A percentile compares a stretch with the other conserved stretches of the same genome.
phyloP scores from a whole-genome alignment of 1,140 invertebrate genomes.

The Aricia agestis region DNA sequence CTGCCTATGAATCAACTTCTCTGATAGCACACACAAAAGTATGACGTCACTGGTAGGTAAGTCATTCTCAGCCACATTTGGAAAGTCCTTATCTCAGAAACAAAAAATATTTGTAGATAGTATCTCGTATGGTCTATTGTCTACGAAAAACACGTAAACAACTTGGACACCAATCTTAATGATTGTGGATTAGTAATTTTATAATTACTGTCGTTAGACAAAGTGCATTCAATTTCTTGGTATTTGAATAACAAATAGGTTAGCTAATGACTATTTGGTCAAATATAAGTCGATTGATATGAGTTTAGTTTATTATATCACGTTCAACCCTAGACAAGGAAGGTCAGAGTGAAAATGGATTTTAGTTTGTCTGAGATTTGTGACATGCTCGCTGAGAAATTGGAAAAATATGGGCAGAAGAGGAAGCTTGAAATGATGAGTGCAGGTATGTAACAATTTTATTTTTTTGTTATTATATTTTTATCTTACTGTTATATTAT shows the following conservation, averaged over 20 bases:
- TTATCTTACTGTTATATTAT: not conserved
- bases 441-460: conserved; percentile 9
- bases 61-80: too few relatives aligned
- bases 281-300: not conserved
- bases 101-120: too few relatives aligned
- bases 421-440: conserved; percentile 9
- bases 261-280: not conserved
- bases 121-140: not conserved
- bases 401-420: conserved; percentile 27
- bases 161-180: not conserved
- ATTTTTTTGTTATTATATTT: not conserved
- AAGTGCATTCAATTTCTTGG: not conserved
- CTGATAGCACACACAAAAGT: too few relatives aligned
- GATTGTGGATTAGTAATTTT: not conserved
- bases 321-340: not conserved
- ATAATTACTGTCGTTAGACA: not conserved
- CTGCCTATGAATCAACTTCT: too few relatives aligned
- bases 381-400: conserved; percentile 13
- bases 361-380: conserved; percentile 27
- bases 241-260: not conserved
- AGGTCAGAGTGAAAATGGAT: conserved; percentile 18
- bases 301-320: not conserved
- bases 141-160: not conserved
- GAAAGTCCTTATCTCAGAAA: too few relatives aligned
- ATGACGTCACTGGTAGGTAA: too few relatives aligned